Evolutionary conservation across 2,797 vertebrate species (phyloP), one percentile per base, ranked within the genome.

Genomic region (Chelon labrosus): DNA sequence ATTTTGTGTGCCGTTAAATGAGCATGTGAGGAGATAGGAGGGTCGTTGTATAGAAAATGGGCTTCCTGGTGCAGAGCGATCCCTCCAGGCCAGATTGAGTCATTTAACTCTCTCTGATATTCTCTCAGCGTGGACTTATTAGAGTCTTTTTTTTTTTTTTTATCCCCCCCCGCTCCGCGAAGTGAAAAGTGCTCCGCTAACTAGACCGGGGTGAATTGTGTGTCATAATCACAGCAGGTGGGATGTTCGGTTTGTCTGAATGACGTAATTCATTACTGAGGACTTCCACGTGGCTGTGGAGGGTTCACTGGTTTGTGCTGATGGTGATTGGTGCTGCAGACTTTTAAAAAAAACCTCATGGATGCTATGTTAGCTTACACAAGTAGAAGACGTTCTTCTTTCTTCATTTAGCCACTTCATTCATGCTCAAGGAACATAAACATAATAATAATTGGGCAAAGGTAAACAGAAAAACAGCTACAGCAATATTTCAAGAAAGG

Each of bases 71-170:
- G 82, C 79, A 79, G 80, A 84, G 71, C 80, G 85, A 88, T 90
- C 83, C 88, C 90, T 91, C 67, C 84, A 77, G 88, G 88, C 85
- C 78, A 85, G 83, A 85, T 62, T 25, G 75, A 87, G 78, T 88
- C 85, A 82, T 88, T 91, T 85, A 89, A 85, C 79, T 78, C 76
- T 80, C 86, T 88, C 50, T 84, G 78, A 90, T 90, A 80, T 82
- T 85, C 81, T 84, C 80, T 80, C 86, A 82, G 76, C 84, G 22
- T 88, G 80, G 76, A 87, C 41, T 70, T 84, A 84, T 75, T 82
- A 75, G 55, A 38, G 54, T 59, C 25, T 76, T 68, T 69, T 74
- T 75, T 68, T 52, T 52, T 56, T 46, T 20, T 41, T 20, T 64
- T 61, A 27, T 12, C 14, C 16, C 17, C 11, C 9, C 12, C 5